Evolutionary conservation across 2,113 vertebrate species (phyloP).

Genomic region (Apteryx mantelli): DNA sequence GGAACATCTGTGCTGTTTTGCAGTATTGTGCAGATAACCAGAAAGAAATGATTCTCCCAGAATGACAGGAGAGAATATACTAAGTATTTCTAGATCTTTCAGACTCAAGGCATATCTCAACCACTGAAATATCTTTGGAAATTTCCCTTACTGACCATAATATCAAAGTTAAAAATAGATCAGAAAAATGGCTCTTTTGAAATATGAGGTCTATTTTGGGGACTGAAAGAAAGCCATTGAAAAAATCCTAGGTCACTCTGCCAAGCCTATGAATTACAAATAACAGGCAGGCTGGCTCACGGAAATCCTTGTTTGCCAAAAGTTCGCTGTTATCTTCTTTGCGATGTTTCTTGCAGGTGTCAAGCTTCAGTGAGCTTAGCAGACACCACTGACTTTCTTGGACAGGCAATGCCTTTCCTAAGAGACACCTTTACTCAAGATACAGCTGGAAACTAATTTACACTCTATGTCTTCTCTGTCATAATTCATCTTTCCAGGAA

Average conservation of each 20-base stretch:
- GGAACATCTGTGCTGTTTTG: conserved; percentile 36
- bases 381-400: conserved; percentile 16
- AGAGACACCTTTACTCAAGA: conserved; percentile 19
- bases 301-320: conserved; percentile 73
- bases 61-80: neutral
- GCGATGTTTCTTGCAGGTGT: conserved; percentile 45
- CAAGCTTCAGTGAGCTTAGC: neutral
- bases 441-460: conserved; percentile 4
- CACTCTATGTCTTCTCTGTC: neutral
- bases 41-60: neutral
- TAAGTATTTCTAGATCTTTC: neutral
- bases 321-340: conserved; percentile 66
- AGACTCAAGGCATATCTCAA: neutral
- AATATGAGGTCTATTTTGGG: conserved; percentile 67
- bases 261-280: conserved; percentile 78
- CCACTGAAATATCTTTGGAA: conserved; percentile 27
- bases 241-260: conserved; percentile 74
- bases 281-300: conserved; percentile 72
- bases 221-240: conserved; percentile 76
- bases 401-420: conserved; percentile 47
- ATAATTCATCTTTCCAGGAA: neutral
- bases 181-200: conserved; percentile 61
- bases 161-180: conserved; percentile 62
- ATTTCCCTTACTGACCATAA: conserved; percentile 57
- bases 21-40: conserved; percentile 34